These are phyloP conservation scores for Elaeidobius kamerunicus DNA, from an alignment of 2,888 invertebrate species.

Conservation along the genomic window DNA sequence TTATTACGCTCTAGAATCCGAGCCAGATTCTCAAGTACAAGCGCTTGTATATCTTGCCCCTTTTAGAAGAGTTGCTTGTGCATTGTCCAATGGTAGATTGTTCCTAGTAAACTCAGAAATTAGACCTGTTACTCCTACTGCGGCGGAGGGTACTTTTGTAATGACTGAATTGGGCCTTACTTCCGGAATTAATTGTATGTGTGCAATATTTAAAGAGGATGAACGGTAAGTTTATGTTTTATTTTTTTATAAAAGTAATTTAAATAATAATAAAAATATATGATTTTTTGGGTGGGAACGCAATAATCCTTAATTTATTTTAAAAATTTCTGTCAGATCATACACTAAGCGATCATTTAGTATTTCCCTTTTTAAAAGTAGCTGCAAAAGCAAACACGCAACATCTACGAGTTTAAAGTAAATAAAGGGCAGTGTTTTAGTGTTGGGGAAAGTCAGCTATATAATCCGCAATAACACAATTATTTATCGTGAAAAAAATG, in stretches of 20 bases:
- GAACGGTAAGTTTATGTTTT: slow-evolving; percentile 41
- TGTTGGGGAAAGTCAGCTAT: no score
- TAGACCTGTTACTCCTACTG: slow-evolving; percentile 57
- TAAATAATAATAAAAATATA: no score
- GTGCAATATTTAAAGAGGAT: slow-evolving; percentile 54
- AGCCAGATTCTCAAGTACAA: slow-evolving; percentile 64
- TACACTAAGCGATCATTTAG: no score
- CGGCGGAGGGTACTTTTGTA: slow-evolving; percentile 73
- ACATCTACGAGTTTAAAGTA: no score
- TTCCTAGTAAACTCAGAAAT: slow-evolving; percentile 68
- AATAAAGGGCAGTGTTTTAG: no score
- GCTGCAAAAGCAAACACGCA: no score
- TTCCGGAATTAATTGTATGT: slow-evolving; percentile 64
- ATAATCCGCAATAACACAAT: no score
- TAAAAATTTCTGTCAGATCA: no score
- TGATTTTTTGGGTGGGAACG: no score
- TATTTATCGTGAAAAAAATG: no score
- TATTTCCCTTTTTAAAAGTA: no score
- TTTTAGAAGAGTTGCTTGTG: slow-evolving; percentile 75
- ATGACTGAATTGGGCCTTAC: slow-evolving; percentile 73
- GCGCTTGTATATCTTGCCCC: slow-evolving; percentile 64
- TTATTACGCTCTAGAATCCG: slow-evolving; percentile 65
- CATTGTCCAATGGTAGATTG: slow-evolving; percentile 73
- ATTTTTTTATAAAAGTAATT: not conserved
- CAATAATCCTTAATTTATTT: no score